Evolutionary conservation across 2,888 invertebrate species (phyloP).

Genomic region (Ornithoptera priamus): DNA sequence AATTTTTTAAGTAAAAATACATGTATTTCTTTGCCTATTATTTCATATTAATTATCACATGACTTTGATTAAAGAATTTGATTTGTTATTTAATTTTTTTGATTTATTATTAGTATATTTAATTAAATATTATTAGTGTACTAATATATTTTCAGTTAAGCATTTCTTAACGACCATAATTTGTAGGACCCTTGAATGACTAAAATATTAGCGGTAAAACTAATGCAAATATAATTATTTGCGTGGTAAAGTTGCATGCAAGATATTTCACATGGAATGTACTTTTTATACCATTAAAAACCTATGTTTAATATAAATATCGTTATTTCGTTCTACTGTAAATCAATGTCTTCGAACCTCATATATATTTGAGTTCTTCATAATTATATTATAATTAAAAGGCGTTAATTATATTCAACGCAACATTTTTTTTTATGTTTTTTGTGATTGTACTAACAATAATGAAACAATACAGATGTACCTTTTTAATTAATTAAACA

Average conservation of each 20-base stretch:
- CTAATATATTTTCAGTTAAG: background rate
- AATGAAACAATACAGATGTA: too few species aligned
- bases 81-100: background rate
- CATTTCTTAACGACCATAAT: conserved; percentile 1
- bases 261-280: conserved; percentile 15
- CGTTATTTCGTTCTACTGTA: conserved; percentile 3
- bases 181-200: background rate
- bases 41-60: too few species aligned
- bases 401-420: too few species aligned
- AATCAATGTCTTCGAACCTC: background rate
- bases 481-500: too few species aligned
- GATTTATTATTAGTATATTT: background rate
- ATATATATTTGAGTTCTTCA: too few species aligned
- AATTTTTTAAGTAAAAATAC: too few species aligned
- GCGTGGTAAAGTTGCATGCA: conserved; percentile 21
- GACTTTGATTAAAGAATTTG: too few species aligned
- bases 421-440: too few species aligned
- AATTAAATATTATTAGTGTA: too few species aligned
- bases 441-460: too few species aligned
- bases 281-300: conserved; percentile 13
- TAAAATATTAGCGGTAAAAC: conserved; percentile 11
- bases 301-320: conserved; percentile 9
- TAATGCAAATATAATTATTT: conserved; percentile 22
- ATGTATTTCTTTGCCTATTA: too few species aligned
- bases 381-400: too few species aligned